Percentiles rank a stretch among this genome's conserved stretches.
Evolutionary conservation across 2,797 vertebrate genomes (phyloP).

Genomic region (Arctocebus calabarensis): DNA sequence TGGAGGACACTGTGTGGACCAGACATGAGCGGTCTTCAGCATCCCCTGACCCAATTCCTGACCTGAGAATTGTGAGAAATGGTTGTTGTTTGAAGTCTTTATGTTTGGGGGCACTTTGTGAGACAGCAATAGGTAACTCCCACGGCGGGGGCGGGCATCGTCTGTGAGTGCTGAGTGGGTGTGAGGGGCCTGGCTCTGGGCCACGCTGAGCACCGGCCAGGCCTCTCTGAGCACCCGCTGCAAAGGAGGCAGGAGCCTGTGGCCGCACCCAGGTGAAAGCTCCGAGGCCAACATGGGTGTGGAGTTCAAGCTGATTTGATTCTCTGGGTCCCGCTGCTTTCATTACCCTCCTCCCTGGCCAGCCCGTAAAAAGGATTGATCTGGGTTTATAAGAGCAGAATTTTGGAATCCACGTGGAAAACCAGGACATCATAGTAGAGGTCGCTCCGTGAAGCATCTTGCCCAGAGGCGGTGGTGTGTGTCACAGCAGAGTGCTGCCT

Average conservation of each 20-base stretch:
- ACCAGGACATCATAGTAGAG: background rate
- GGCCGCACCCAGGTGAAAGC: too few species aligned
- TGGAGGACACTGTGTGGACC: rapidly evolving
- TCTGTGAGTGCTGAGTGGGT: rapidly evolving
- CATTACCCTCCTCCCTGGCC: background rate
- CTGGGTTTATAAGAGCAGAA: background rate
- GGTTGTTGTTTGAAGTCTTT: background rate
- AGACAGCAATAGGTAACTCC: background rate
- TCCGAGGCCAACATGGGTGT: rapidly evolving
- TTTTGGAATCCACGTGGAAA: background rate
- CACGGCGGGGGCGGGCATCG: rapidly evolving
- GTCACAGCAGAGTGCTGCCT: background rate
- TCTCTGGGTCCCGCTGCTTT: background rate
- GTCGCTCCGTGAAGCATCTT: background rate
- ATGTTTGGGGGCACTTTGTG: background rate
- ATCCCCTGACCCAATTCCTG: background rate
- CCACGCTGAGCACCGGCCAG: rapidly evolving
- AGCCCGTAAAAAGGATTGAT: background rate
- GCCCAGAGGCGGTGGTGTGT: background rate
- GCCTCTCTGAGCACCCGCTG: background rate
- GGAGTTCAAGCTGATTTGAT: background rate
- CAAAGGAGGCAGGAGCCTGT: too few species aligned
- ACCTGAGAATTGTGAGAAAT: background rate
- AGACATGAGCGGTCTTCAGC: background rate
- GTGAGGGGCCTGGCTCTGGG: background rate